Evolutionary conservation across 2,888 invertebrate species (phyloP), one percentile per base, ranked within the genome.

Genomic region (Phytoseiulus persimilis): DNA sequence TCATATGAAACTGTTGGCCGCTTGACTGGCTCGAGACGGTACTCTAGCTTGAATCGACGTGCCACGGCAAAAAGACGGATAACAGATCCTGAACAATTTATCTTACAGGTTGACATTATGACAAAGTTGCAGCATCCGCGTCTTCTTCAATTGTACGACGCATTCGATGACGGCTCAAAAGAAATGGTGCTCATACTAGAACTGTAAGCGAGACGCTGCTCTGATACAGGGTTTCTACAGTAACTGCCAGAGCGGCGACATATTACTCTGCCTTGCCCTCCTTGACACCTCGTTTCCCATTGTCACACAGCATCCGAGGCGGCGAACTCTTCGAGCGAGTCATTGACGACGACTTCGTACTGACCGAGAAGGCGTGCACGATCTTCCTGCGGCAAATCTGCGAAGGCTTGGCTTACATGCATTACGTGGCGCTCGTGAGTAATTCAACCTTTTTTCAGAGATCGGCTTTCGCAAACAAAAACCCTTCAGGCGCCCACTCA

Each of bases 251-350:
- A 23, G 11, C 65, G 65, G 28, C 65, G 65, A 91, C 89, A 89
- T 32, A 90, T 32, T 65, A 31, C 65, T 32, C n/a, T 90, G 31
- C 31, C 18, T 89, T 3, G 39, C 39, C 5, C 39, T 39, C 39
- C 3, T 39, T 39, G 39, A 39, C 39, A 39, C 39, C 39, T 39
- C 39, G 39, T 39, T 39, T 39, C 39, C 39, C 65, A 28, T 65
- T 65, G 65, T 65, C 65, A 65, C 65, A 90, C 92, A 98, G 97
- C 92, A 96, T 98, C 91, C 95, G 95, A 90, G 98, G 98, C 0
- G 98, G 98, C 0, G 98, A 98, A 92, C 94, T 98, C 83, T 98
- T 98, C 92, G 97, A 98, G 92, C 94, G 98, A 90, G 96, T 98
- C 0, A 96, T 97, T 0, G 97, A 96, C 23, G 98, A 97, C 92